Evolutionary conservation across 2,888 invertebrate genomes (phyloP), one percentile per base, ranked within the genome.

Genomic region (Leptopilina drosophilae): DNA sequence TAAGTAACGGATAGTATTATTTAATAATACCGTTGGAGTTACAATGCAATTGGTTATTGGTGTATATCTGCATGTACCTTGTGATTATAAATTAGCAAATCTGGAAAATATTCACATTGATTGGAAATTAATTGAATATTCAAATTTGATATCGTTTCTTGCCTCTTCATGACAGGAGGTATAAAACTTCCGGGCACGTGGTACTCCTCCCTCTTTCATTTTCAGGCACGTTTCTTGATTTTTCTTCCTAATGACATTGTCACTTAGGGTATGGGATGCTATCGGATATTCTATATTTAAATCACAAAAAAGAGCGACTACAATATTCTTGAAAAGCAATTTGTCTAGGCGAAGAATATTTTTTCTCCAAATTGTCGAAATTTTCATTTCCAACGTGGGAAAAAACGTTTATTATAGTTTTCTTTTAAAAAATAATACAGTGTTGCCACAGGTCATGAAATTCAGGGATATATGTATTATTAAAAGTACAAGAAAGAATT

Each of bases 181-280:
- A 62, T 78, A 40, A 33, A 33, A 73, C 56, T 56, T 56, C n/a
- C 56, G 33, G 42, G 11, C 73, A 73, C 73, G 73, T 73, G 40
- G 56, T 33, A 2, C 33, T 59, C 69, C 77, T 42, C 26, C 67
- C 67, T 77, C 42, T 56, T 69, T 8, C 11, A 67, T 67, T 77
- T 77, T 11, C 62, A 56, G 12, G 15, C 64, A 64, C 64, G 64
- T 67, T 53, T 77, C 62, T 53, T 69, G 77, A 69, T 6, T 59
- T 69, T 77, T 49, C 77, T 56, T 6, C 26, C 42, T 33, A 73
- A 73, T 53, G 73, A 56, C 33, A 26, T 73, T 53, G 33, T 73
- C 53, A 56, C 26, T 56, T 49, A 7, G 69, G 69, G 33, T 33
- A 42, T 42, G 42, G 42, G 42, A 42, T 6, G 8, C 7, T 42